Evolutionary conservation across 1,140 invertebrate genomes (phyloP).

Genomic region (Lepidurus packardi): DNA sequence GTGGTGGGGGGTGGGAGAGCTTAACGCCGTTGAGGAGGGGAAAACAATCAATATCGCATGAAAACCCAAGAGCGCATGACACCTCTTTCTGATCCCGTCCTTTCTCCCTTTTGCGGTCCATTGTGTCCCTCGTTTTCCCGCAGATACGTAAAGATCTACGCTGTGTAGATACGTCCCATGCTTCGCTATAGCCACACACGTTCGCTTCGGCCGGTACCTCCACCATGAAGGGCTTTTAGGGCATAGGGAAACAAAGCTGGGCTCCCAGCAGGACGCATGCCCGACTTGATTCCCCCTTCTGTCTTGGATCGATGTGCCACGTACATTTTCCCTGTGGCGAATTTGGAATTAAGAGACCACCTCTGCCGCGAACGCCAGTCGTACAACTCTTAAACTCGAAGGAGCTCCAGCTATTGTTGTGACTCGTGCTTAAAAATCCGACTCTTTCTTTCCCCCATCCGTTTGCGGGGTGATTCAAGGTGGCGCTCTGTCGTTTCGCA

Average conservation of each 20-base stretch:
- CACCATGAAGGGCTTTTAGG: neutral
- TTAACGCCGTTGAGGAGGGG: neutral
- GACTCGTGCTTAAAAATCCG: neutral
- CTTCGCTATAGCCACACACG: neutral
- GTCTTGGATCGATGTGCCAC: conserved; percentile 17
- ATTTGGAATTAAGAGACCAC: neutral
- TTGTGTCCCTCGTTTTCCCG: neutral
- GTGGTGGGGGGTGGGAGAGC: neutral
- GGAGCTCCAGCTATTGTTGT: neutral
- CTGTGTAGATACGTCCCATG: too few relatives aligned
- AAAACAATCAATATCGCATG: conserved; percentile 5
- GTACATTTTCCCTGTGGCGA: neutral
- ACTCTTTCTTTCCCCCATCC: too few relatives aligned
- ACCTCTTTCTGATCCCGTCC: neutral
- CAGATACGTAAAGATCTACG: neutral
- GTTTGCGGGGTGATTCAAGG: too few relatives aligned
- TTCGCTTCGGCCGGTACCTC: neutral
- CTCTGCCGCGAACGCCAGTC: conserved; percentile 10
- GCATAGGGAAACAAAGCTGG: neutral
- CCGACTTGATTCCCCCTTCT: neutral
- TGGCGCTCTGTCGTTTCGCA: too few relatives aligned
- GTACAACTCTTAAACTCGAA: neutral
- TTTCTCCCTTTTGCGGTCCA: neutral
- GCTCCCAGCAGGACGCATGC: conserved; percentile 12
- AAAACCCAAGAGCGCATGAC: neutral